Evolutionary conservation across 2,113 vertebrate species (phyloP), one percentile per base, ranked within the genome.

Genomic region (Argyrosomus japonicus): DNA sequence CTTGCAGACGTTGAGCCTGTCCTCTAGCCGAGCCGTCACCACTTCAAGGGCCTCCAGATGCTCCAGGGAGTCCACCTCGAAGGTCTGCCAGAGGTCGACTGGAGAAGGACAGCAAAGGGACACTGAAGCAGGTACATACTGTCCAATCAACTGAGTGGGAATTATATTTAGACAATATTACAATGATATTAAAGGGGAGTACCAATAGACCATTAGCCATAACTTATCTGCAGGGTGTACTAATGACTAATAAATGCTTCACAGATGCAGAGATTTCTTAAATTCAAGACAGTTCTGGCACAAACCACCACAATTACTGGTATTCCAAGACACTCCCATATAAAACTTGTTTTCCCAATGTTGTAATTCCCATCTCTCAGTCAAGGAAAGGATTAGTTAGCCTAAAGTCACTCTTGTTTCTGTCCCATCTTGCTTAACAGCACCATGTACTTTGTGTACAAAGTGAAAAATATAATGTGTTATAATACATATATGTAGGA

Each of bases 1-100:
- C 93, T 97, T 97, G 95, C 97, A 99, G 93, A 97, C 95, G 89
- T 95, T 97, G 82, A 98, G 96, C 1, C 96, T 95, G 85, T 90
- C 95, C 93, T 97, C 96, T 85, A 98, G 94, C 40, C 95, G 95
- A 58, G 95, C 93, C 0, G 96, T 98, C 87, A 97, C 96, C 23
- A 95, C 94, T 91, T 99, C 96, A 14, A 98, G 95, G 2, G 96
- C 97, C 85, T 98, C 97, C 92, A 97, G 93, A 84, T 97, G 97
- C 89, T 98, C 97, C 93, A 97, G 91, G 78, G 97, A 97, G 90
- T 97, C 97, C 92, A 97, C 95, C 86, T 98, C 96, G 92, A 97
- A 96, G 0, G 96, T 96, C 91, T 96, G 97, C 87, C 97, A 97
- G 90, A 97, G 85, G 84, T 97, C 96, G 90, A 97, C 98, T 99